Evolutionary conservation across 2,113 vertebrate species (phyloP).

Genomic region (Scortum barcoo): DNA sequence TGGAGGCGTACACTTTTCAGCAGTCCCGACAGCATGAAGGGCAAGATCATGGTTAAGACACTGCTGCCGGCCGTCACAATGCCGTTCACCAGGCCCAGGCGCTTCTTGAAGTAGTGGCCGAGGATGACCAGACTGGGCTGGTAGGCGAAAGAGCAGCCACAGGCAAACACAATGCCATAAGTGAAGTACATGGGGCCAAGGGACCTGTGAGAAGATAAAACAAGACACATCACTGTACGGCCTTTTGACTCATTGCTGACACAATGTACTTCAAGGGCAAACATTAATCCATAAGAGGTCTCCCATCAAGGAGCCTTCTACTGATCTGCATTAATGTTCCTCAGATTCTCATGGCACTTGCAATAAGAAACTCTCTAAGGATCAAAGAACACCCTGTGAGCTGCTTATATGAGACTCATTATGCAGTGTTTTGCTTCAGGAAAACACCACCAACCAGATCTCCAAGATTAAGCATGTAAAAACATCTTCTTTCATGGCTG

Average conservation of each 20-base stretch:
- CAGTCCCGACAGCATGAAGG: slow-evolving; percentile 86
- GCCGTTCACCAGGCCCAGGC: slow-evolving; percentile 95
- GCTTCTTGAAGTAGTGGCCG: slow-evolving; percentile 97
- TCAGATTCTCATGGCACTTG: not conserved
- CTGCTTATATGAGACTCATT: not conserved
- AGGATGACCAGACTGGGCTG: slow-evolving; percentile 97
- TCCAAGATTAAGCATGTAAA: not conserved
- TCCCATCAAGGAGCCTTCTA: not conserved
- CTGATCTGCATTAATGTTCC: not conserved
- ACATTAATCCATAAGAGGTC: no score
- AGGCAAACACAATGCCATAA: slow-evolving; percentile 95
- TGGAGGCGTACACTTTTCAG: slow-evolving; percentile 79
- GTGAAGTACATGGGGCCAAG: slow-evolving; percentile 94
- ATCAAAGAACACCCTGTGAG: not conserved
- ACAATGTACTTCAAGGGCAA: not conserved
- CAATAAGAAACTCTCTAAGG: not conserved
- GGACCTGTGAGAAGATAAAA: slow-evolving; percentile 80
- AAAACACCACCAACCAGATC: not conserved
- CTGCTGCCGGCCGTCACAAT: slow-evolving; percentile 98
- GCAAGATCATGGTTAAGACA: slow-evolving; percentile 92
- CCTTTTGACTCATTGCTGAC: not conserved
- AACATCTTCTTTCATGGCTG: not conserved
- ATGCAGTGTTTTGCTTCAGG: not conserved
- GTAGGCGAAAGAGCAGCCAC: slow-evolving; percentile 96
- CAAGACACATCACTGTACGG: not conserved